Conservation (phyloP, 2,888 invertebrate species). For the Hypsopygia costalis region DNA sequence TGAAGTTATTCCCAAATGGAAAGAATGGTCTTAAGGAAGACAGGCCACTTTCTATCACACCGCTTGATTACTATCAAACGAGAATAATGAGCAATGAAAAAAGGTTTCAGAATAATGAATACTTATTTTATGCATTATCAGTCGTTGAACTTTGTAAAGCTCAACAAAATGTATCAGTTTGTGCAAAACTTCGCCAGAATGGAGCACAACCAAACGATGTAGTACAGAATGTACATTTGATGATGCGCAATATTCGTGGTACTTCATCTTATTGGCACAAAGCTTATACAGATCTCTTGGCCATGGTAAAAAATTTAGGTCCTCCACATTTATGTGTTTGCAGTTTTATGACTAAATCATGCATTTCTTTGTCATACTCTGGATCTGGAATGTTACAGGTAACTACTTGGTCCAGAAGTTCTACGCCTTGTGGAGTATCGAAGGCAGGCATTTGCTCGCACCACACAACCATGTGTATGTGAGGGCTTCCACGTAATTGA, state of each 20-base stretch:
- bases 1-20: slow-evolving; percentile 8
- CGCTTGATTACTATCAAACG: slow-evolving; percentile 12
- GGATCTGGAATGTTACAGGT: slow-evolving; percentile 1
- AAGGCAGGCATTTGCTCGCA: slow-evolving; percentile 2
- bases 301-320: slow-evolving; percentile 7
- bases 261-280: slow-evolving; percentile 9
- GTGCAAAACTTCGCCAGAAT: slow-evolving; percentile 1
- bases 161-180: slow-evolving; percentile 6
- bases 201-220: slow-evolving; percentile 4
- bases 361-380: slow-evolving; percentile 1
- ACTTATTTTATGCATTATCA: slow-evolving; percentile 25
- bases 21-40: slow-evolving; percentile 6
- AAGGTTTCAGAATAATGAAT: slow-evolving; percentile 21
- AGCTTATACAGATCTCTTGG: slow-evolving; percentile 5
- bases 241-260: slow-evolving; percentile 5
- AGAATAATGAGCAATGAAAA: slow-evolving; percentile 11
- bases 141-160: slow-evolving; percentile 4
- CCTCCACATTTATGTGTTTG: slow-evolving; percentile 4
- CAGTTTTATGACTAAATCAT: slow-evolving; percentile 1
- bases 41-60: slow-evolving; percentile 1
- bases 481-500: slow-evolving; percentile 9
- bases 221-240: neutral
- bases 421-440: slow-evolving; percentile 3
- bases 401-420: slow-evolving; percentile 1
- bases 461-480: slow-evolving; percentile 11